Evolutionary conservation across 2,797 vertebrate genomes (phyloP).

Genomic region (Muraenolepis orangiensis): DNA sequence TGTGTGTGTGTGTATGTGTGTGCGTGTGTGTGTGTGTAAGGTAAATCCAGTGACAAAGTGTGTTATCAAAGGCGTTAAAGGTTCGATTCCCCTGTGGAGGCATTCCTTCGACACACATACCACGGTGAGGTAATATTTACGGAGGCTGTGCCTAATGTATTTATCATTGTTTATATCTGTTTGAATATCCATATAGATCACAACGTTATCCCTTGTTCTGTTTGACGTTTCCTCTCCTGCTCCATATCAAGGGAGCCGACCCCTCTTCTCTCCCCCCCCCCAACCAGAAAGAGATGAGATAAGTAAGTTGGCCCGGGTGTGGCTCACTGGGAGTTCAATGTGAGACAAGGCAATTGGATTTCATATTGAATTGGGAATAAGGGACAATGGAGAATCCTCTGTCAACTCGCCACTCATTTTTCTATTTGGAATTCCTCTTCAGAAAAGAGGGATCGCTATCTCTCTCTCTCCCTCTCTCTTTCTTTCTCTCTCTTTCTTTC

Average conservation of each 20-base stretch:
- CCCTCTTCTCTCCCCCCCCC: too few relatives aligned
- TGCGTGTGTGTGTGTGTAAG: not conserved
- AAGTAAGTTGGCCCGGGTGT: constrained; percentile 57
- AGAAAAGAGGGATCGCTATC: constrained; percentile 11
- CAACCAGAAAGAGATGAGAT: constrained; percentile 65
- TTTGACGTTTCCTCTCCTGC: constrained; percentile 20
- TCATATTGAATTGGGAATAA: constrained; percentile 82
- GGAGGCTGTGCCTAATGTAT: not conserved
- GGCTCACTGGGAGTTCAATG: constrained; percentile 70
- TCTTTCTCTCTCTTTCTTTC: too few relatives aligned
- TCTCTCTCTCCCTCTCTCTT: too few relatives aligned
- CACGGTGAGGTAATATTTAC: not conserved
- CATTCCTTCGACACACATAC: not conserved
- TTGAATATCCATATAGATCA: constrained; percentile 13
- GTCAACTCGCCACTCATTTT: constrained; percentile 25
- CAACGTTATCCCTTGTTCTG: constrained; percentile 7
- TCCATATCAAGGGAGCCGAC: constrained; percentile 53
- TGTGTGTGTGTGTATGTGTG: too few relatives aligned
- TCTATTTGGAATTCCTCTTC: constrained; percentile 43
- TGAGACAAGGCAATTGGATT: constrained; percentile 79
- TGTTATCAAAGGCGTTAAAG: not conserved
- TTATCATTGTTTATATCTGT: constrained; percentile 6
- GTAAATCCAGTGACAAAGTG: not conserved
- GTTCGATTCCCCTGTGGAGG: not conserved
- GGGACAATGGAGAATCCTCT: constrained; percentile 60